phyloP scores from a whole-genome alignment of 2,797 vertebrate species.

The Hephaestus fuliginosus region DNA sequence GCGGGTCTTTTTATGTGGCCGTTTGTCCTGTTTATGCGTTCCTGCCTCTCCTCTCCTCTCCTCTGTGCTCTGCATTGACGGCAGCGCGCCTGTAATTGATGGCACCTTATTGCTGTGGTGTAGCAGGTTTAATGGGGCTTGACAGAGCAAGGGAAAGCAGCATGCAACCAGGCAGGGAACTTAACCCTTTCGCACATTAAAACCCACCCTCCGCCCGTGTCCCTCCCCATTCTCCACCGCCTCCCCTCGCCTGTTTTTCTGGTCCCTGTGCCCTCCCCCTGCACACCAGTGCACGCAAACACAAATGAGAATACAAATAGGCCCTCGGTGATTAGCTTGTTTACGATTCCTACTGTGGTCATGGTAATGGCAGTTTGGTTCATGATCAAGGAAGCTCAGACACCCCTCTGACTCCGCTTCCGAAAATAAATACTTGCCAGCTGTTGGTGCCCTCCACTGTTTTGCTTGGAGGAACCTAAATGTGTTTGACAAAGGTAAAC shows the following conservation, averaged over 20 bases:
- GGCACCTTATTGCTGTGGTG: slow-evolving; percentile 88
- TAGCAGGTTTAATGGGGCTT: slow-evolving; percentile 89
- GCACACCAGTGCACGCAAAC: slow-evolving; percentile 56
- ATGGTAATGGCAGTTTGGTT: slow-evolving; percentile 63
- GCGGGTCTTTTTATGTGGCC: slow-evolving; percentile 85
- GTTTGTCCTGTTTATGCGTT: slow-evolving; percentile 88
- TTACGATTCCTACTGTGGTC: slow-evolving; percentile 69
- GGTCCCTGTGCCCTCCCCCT: not conserved
- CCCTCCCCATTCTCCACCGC: slow-evolving; percentile 1
- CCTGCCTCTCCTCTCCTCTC: slow-evolving; percentile 75
- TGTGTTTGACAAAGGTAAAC: slow-evolving; percentile 81
- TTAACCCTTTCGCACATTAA: slow-evolving; percentile 82
- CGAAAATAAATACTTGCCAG: slow-evolving; percentile 68
- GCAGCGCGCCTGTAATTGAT: slow-evolving; percentile 87
- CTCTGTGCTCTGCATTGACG: slow-evolving; percentile 81
- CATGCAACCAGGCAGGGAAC: slow-evolving; percentile 76
- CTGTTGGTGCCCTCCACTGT: slow-evolving; percentile 60
- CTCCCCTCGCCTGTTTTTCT: slow-evolving; percentile 16
- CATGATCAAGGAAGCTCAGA: slow-evolving; percentile 67
- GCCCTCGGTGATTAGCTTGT: slow-evolving; percentile 73
- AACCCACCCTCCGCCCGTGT: slow-evolving; percentile 29
- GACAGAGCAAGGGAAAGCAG: slow-evolving; percentile 86
- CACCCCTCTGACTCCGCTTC: slow-evolving; percentile 69
- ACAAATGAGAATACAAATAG: slow-evolving; percentile 69
- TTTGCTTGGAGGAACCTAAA: slow-evolving; percentile 72